Evolutionary conservation across 2,797 vertebrate genomes (phyloP), one percentile per base, ranked within the genome.

Genomic region (Hirundo rustica): DNA sequence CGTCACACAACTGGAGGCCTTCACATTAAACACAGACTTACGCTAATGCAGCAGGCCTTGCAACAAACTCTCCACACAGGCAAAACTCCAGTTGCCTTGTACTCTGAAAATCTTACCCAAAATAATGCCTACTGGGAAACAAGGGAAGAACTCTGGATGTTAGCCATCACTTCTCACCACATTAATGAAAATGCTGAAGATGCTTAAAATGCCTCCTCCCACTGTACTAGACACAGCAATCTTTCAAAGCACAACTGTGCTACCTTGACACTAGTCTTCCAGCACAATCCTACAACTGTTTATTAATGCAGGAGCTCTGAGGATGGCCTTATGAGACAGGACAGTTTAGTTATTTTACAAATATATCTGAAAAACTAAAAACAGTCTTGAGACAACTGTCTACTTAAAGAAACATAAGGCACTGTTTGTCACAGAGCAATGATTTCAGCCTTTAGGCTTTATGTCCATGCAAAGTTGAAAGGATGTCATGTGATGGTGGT

Each of bases 1-100:
- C 15, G 26, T 23, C 27, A 48, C 36, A 15, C 45, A 65, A 4
- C 1, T 18, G 15, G 20, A 78, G 32, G 29, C 29, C 29, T 72
- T 29, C 29, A 15, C 0, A 2, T 23, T 40, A 87, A 77, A 74
- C 17, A 29, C 27, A 74, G 6, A 60, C 8, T 36, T 14, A 61
- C 5, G 12, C 8, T 50, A 54, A 65, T 0, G 4, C 26, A 72
- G 74, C 16, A 15, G 0, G 2, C 13, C n/a, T 50, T 13, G 10
- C 34, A 78, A 75, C 44, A 53, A 75, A 40, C 13, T 4, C 45
- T 42, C 70, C 48, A 40, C 4, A 38, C 17, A 80, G 45, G 34
- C 11, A 71, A 74, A 84, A 51, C 25, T 77, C 38, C 23, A 71
- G 16, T 11, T 84, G 40, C n/a, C 30, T 79, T 25, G 7, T 23